These are phyloP conservation scores for Pseudochromis fuscus DNA, from an alignment of 2,797 vertebrate species.

Conservation along the genomic window DNA sequence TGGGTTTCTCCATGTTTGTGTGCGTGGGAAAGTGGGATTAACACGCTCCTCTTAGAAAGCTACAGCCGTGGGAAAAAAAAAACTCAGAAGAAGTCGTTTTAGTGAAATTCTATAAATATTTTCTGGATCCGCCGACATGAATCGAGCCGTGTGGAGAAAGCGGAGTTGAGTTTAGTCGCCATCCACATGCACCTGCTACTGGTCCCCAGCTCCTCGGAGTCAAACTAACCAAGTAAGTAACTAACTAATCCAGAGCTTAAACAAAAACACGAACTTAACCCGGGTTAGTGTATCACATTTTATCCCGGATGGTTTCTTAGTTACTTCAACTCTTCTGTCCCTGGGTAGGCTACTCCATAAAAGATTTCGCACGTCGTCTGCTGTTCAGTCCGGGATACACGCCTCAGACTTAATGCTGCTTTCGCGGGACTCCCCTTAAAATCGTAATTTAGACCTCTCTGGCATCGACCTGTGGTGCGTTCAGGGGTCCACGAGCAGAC, in stretches of 20 bases:
- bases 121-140: background rate
- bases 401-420: constrained; percentile 66
- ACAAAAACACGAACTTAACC: background rate
- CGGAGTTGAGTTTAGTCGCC: constrained; percentile 50
- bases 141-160: background rate
- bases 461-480: constrained; percentile 4
- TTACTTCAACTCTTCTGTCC: background rate
- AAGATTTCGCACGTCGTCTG: constrained; percentile 48
- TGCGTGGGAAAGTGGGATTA: constrained; percentile 22
- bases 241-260: background rate
- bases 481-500: constrained; percentile 2
- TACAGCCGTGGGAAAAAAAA: background rate
- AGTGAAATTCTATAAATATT: rapidly evolving
- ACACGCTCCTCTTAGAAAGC: background rate
- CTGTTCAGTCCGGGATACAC: constrained; percentile 58
- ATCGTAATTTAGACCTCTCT: background rate
- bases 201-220: background rate
- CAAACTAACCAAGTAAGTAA: no score
- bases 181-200: constrained; percentile 74
- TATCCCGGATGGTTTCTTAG: background rate
- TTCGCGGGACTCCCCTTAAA: constrained; percentile 56
- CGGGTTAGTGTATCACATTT: rapidly evolving
- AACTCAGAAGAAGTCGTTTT: background rate
- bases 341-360: background rate
- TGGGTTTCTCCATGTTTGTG: constrained; percentile 62